Evolutionary conservation across 2,888 invertebrate species (phyloP), one percentile per base, ranked within the genome.

Genomic region (Eristalis pertinax): DNA sequence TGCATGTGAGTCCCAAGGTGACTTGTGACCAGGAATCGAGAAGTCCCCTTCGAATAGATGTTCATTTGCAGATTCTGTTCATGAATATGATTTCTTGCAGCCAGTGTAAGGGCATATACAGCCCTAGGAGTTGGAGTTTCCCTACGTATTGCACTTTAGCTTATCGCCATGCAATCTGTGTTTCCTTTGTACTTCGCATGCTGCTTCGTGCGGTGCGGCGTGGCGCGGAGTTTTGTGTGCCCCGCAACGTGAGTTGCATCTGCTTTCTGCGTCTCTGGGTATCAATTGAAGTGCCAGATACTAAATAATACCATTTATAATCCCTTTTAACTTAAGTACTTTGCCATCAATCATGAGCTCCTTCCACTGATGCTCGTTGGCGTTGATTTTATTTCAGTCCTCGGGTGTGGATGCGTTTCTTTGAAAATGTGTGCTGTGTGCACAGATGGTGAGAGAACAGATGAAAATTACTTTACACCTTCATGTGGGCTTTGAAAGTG

Each of bases 261-360:
- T 68, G 76, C 73, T 62, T 82, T 82, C 60, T 70, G 70, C 50
- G 62, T 86, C 65, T 83, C 50, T 43, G 38, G 32, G 69, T 87
- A 80, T 84, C 75, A 76, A 80, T 80, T 73, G 79, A 87, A 79
- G 79, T 87, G 84, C 67, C 79, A 83, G 72, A 76, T 79, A 67
- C 75, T 83, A 83, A 87, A 83, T 87, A 84, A 73, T 84, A 68
- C 72, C 76, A 87, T 87, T 87, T 84, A 80, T 76, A 87, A 84
- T 79, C 79, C 84, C 76, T 87, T 84, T 84, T 84, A 76, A 76
- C 74, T 80, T 80, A 84, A 87, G 76, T 79, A 84, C 76, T 63
- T 84, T 72, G 67, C 78, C 72, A 87, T 87, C 84, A 79, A 84
- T 87, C 86, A 82, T 69, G 41, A 26, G 26, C 58, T 83, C 22